Evolutionary conservation across 2,113 vertebrate genomes (phyloP).

Genomic region (Bubo blakistoni): DNA sequence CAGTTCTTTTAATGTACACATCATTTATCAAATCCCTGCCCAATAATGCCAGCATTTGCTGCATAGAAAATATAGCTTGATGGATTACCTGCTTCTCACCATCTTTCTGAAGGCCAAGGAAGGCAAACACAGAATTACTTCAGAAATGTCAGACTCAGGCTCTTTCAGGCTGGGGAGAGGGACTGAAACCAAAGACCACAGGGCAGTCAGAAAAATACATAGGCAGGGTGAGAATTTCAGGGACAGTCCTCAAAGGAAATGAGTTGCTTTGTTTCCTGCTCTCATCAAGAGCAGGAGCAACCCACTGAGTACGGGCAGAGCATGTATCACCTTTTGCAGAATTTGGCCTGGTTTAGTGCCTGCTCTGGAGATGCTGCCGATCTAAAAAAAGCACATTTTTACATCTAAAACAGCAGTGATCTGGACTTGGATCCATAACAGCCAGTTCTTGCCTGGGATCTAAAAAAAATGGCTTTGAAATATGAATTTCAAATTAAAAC

Average conservation of each 20-base stretch:
- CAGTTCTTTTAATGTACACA: slow-evolving; percentile 25
- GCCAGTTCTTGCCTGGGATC: not conserved
- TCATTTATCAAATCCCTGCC: slow-evolving; percentile 42
- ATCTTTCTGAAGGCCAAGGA: slow-evolving; percentile 9
- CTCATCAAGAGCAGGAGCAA: not conserved
- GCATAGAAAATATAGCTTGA: slow-evolving; percentile 9
- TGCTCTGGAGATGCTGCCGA: not conserved
- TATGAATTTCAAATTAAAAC: not conserved
- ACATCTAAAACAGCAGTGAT: not conserved
- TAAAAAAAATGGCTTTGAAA: not conserved
- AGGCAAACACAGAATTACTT: not conserved
- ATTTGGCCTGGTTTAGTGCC: not conserved
- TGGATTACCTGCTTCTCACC: slow-evolving; percentile 21
- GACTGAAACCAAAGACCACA: not conserved
- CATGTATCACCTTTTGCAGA: not conserved
- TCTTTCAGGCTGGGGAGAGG: not conserved
- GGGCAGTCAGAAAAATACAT: not conserved
- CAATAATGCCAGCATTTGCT: not conserved
- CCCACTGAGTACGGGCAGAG: not conserved
- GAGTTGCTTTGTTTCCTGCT: not conserved
- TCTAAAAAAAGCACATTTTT: not conserved
- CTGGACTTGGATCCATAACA: not conserved
- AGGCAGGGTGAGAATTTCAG: not conserved
- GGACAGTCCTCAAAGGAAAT: not conserved
- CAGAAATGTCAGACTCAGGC: not conserved